These are phyloP conservation scores for Bombylius major DNA, from an alignment of 2,888 invertebrate genomes.

Conservation along the genomic window DNA sequence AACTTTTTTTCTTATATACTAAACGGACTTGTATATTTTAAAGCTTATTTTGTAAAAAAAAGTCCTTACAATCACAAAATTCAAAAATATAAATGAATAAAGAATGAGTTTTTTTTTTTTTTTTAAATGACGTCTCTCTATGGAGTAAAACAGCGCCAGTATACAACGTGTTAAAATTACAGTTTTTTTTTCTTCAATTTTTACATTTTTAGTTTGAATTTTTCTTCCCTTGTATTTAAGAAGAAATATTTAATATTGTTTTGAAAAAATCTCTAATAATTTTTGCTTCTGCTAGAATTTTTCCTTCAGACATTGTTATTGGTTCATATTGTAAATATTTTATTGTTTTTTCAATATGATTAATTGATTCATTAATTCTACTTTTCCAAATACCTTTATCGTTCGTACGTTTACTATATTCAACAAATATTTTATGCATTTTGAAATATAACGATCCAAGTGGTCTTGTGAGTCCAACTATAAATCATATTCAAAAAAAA, in stretches of 20 bases:
- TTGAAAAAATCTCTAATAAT: constrained; percentile 40
- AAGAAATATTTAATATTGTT: constrained; percentile 6
- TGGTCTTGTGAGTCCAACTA: constrained; percentile 53
- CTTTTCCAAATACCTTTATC: constrained; percentile 20
- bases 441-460: constrained; percentile 60
- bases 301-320: constrained; percentile 55
- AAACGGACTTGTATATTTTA: too few species aligned
- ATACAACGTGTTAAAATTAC: too few species aligned
- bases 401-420: constrained; percentile 45
- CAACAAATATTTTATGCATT: constrained; percentile 60
- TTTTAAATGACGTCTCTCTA: too few species aligned
- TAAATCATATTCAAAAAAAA: constrained; percentile 14
- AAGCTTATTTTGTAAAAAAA: too few species aligned
- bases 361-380: constrained; percentile 29
- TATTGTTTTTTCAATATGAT: constrained; percentile 42
- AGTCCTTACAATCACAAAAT: too few species aligned
- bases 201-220: too few species aligned
- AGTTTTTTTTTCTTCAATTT: too few species aligned
- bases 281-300: constrained; percentile 52
- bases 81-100: too few species aligned
- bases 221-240: too few species aligned
- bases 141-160: too few species aligned
- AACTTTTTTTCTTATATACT: too few species aligned
- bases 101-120: too few species aligned
- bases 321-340: constrained; percentile 57